Evolutionary conservation across 2,888 invertebrate species (phyloP).

Genomic region (Erebia ligea): DNA sequence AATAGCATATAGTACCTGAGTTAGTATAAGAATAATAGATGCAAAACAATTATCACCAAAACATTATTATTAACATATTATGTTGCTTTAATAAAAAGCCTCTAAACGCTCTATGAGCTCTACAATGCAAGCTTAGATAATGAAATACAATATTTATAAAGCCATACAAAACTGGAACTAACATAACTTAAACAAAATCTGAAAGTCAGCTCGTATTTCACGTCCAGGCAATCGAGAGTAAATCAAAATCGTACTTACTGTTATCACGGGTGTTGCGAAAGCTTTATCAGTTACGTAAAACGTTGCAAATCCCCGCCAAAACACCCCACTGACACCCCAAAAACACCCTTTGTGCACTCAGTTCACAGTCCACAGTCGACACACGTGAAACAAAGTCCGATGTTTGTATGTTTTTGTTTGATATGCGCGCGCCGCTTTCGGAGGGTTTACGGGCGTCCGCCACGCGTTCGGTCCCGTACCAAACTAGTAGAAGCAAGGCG

Average conservation of each 20-base stretch:
- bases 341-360: slow-evolving; percentile 46
- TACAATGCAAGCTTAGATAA: not conserved
- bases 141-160: not conserved
- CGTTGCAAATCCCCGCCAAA: slow-evolving; percentile 66
- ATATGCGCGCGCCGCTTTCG: slow-evolving; percentile 59
- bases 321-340: slow-evolving; percentile 52
- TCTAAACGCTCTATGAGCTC: not conserved
- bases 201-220: slow-evolving; percentile 34
- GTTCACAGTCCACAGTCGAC: slow-evolving; percentile 52
- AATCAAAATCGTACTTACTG: slow-evolving; percentile 66
- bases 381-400: slow-evolving; percentile 55
- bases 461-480: slow-evolving; percentile 65
- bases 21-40: no score
- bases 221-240: slow-evolving; percentile 42
- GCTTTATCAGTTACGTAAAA: slow-evolving; percentile 65
- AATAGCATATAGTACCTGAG: no score
- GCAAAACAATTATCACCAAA: not conserved
- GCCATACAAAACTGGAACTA: slow-evolving; percentile 24
- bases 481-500: slow-evolving; percentile 64
- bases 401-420: slow-evolving; percentile 52
- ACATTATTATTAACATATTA: not conserved
- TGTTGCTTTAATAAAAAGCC: not conserved
- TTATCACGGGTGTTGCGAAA: slow-evolving; percentile 75
- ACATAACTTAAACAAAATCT: slow-evolving; percentile 23
- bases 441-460: slow-evolving; percentile 64